Percentiles rank a stretch among this genome's conserved stretches.
Conservation (phyloP, 2,797 vertebrate genomes). For the Rallus crepitans region DNA sequence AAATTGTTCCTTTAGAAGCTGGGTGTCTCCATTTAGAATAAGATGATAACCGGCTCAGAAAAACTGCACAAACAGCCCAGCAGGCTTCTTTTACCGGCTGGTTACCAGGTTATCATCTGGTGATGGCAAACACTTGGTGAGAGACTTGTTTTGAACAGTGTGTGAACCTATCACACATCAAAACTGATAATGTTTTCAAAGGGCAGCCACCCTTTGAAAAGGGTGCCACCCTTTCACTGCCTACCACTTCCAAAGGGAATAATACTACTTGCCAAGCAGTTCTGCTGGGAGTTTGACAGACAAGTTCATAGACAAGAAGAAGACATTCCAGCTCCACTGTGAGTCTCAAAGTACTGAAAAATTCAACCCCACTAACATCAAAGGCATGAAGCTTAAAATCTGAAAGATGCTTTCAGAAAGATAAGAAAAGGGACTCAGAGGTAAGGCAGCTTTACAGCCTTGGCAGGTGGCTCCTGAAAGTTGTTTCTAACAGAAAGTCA, state of each 20-base stretch:
- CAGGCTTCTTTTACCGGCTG: not conserved
- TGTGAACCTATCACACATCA: not conserved
- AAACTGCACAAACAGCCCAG: not conserved
- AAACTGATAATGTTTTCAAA: not conserved
- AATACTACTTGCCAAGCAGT: not conserved
- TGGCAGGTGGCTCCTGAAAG: not conserved
- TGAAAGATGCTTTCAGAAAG: not conserved
- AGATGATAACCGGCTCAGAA: not conserved
- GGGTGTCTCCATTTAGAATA: not conserved
- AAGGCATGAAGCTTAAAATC: not conserved
- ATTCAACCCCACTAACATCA: not conserved
- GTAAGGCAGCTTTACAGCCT: not conserved
- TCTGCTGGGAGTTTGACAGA: not conserved
- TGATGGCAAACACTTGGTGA: not conserved
- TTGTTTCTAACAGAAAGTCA: not conserved
- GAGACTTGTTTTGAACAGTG: not conserved
- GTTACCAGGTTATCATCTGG: not conserved
- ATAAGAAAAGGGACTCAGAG: not conserved
- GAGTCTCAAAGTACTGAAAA: not conserved
- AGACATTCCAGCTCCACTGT: not conserved
- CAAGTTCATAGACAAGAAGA: not conserved
- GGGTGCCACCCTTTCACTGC: not conserved
- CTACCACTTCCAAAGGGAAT: not conserved
- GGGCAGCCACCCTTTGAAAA: not conserved
- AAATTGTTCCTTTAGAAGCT: not conserved